A percentile compares a stretch with the other conserved stretches of the same genome.
These are phyloP conservation scores for Heterotis niloticus DNA, from an alignment of 2,113 vertebrate genomes.

Conservation along the genomic window DNA sequence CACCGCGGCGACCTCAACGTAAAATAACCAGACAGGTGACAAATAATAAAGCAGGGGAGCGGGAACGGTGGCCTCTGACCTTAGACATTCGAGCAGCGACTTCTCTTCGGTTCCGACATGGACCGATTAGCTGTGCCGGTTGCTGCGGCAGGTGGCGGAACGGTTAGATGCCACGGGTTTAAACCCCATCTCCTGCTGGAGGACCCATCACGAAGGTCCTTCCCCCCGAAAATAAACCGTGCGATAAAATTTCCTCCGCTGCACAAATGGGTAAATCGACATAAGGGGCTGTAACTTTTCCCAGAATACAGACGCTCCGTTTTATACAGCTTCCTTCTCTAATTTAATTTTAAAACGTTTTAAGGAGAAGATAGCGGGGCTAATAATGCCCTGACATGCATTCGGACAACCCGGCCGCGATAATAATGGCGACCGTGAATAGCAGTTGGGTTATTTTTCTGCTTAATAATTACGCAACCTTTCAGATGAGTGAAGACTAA, in stretches of 20 bases:
- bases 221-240: no score
- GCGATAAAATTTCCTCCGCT: no score
- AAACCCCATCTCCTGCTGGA: no score
- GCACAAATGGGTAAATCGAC: no score
- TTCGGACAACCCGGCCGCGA: constrained; percentile 35
- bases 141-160: no score
- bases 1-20: not conserved
- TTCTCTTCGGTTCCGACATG: no score
- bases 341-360: constrained; percentile 24
- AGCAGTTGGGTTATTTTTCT: constrained; percentile 34
- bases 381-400: constrained; percentile 33
- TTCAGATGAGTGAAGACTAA: constrained; percentile 58
- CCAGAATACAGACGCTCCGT: not conserved
- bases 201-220: no score
- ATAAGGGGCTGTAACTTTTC: not conserved
- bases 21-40: constrained; percentile 6
- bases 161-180: no score
- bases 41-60: not conserved
- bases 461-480: constrained; percentile 53
- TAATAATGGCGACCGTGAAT: constrained; percentile 41
- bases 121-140: no score
- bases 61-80: not conserved
- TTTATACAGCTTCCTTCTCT: no score
- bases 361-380: constrained; percentile 65
- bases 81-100: no score